phyloP scores from a whole-genome alignment of 1,140 invertebrate species.

The Diorhabda elongata region DNA sequence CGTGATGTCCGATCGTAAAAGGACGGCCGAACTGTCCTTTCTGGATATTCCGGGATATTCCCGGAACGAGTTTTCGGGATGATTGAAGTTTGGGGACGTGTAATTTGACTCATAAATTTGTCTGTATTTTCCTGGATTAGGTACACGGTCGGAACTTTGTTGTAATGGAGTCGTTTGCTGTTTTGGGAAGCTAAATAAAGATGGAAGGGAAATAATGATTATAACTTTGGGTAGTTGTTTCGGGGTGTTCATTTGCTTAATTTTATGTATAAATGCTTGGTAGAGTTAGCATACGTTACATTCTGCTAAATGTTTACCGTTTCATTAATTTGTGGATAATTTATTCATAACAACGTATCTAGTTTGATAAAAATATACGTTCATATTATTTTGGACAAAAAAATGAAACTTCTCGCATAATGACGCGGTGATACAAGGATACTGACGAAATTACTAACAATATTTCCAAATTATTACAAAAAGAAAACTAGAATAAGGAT shows the following conservation, averaged over 20 bases:
- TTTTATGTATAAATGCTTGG: neutral
- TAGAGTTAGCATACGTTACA: no score
- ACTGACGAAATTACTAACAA: no score
- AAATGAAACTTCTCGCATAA: no score
- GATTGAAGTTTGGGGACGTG: constrained; percentile 7
- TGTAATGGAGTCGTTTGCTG: neutral
- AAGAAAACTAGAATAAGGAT: no score
- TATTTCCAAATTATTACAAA: no score
- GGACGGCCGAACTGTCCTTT: constrained; percentile 9
- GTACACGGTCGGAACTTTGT: neutral
- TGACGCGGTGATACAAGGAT: no score
- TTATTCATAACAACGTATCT: no score
- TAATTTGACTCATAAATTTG: constrained; percentile 8
- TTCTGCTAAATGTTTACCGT: no score
- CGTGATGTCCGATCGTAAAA: constrained; percentile 16
- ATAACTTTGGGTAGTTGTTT: neutral
- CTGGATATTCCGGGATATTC: constrained; percentile 4
- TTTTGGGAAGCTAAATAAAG: neutral
- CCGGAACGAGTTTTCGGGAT: constrained; percentile 8
- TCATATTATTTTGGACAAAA: no score
- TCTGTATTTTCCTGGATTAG: neutral
- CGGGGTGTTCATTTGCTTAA: neutral
- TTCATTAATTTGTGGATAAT: no score
- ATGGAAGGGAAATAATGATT: neutral
- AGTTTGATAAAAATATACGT: no score